Evolutionary conservation across 2,797 vertebrate genomes (phyloP).

Genomic region (Zonotrichia albicollis): DNA sequence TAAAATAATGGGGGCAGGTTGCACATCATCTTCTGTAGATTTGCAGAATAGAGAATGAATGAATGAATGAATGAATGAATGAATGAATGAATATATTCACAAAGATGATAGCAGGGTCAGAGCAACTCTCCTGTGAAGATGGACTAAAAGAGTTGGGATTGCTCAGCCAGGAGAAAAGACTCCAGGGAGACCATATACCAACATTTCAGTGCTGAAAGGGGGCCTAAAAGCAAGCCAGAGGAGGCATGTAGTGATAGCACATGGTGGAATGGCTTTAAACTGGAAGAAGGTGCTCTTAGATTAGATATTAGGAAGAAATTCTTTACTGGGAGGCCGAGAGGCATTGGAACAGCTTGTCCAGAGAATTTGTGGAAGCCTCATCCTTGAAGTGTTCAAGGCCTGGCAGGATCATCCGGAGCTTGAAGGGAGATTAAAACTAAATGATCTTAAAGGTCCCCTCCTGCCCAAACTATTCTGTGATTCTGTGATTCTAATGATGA

Average conservation of each 20-base stretch:
- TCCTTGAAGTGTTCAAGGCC: not conserved
- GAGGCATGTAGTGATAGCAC: rapidly evolving
- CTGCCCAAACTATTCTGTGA: not conserved
- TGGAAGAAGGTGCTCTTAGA: not conserved
- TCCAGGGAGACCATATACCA: not conserved
- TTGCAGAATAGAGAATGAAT: not conserved
- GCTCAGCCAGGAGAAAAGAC: not conserved
- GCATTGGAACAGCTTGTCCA: not conserved
- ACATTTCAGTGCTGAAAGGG: not conserved
- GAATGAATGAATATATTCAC: not conserved
- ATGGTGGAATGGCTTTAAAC: not conserved
- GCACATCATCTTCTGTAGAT: not conserved
- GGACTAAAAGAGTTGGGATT: not conserved
- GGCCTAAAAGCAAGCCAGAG: not conserved
- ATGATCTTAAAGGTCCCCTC: not conserved
- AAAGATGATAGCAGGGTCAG: too few species aligned
- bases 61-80: not conserved
- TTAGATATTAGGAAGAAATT: not conserved
- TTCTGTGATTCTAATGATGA: not conserved
- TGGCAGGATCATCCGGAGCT: not conserved
- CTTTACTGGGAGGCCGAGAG: not conserved
- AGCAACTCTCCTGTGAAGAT: not conserved
- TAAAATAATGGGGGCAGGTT: not conserved
- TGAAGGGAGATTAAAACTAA: not conserved
- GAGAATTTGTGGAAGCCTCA: too few species aligned